Percentiles rank a stretch among this genome's conserved stretches.
Evolutionary conservation across 1,140 invertebrate species (phyloP).

Genomic region (Linepithema humile): DNA sequence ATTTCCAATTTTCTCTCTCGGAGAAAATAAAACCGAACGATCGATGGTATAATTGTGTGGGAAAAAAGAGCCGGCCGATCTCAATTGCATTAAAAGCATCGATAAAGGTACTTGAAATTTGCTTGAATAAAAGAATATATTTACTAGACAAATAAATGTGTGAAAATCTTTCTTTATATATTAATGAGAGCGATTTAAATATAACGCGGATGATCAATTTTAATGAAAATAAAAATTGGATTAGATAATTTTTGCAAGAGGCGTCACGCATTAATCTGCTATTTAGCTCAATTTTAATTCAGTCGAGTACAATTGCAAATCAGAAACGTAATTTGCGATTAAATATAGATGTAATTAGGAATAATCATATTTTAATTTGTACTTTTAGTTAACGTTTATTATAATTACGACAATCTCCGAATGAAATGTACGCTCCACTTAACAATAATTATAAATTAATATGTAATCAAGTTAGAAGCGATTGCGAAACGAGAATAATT

Average conservation of each 20-base stretch:
- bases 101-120: slow-evolving; percentile 2
- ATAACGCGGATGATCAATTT: background rate
- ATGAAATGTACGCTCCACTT: slow-evolving; percentile 42
- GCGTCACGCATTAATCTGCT: background rate
- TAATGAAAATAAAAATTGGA: background rate
- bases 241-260: background rate
- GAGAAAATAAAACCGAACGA: slow-evolving; percentile 7
- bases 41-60: background rate
- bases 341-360: slow-evolving; percentile 19
- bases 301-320: background rate
- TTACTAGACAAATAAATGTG: background rate
- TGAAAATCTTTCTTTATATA: background rate
- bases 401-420: slow-evolving; percentile 46
- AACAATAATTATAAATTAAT: slow-evolving; percentile 56
- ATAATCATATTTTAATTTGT: slow-evolving; percentile 49
- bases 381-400: slow-evolving; percentile 51
- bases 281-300: background rate
- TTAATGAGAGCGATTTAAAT: background rate
- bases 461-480: slow-evolving; percentile 51
- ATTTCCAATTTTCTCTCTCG: background rate
- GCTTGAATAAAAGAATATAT: background rate
- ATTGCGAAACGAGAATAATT: slow-evolving; percentile 53
- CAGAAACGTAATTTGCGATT: background rate
- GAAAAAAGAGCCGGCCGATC: background rate
- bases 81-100: background rate